Evolutionary conservation across 1,140 invertebrate genomes (phyloP).

Genomic region (Maniola jurtina): DNA sequence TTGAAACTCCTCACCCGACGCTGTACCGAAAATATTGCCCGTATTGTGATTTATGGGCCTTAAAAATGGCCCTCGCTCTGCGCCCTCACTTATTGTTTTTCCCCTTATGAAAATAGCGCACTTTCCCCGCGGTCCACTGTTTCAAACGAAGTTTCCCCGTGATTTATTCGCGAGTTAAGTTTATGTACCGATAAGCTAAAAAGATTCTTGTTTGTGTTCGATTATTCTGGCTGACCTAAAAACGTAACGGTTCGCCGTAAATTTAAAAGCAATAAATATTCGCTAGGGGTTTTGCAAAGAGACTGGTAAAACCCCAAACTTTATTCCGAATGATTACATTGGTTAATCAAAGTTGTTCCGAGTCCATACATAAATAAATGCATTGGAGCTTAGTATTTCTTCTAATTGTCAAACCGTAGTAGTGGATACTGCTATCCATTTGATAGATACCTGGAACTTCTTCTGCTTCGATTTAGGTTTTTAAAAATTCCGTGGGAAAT

Average conservation of each 20-base stretch:
- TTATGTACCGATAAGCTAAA: constrained; percentile 30
- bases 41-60: constrained; percentile 74
- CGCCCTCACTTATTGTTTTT: constrained; percentile 73
- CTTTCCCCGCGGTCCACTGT: constrained; percentile 58
- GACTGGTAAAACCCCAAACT: not conserved
- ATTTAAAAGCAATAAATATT: constrained; percentile 7
- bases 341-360: not conserved
- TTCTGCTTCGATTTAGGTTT: no score
- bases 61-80: constrained; percentile 67
- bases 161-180: constrained; percentile 51
- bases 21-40: constrained; percentile 69
- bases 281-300: not conserved
- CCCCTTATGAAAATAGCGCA: constrained; percentile 70
- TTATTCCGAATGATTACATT: not conserved
- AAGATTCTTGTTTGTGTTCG: constrained; percentile 26
- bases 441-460: no score
- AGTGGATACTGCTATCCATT: no score
- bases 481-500: no score
- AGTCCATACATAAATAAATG: not conserved
- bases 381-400: not conserved
- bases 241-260: constrained; percentile 11
- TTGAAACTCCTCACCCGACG: constrained; percentile 57
- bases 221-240: constrained; percentile 24
- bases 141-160: constrained; percentile 54
- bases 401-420: no score